Evolutionary conservation across 2,113 vertebrate species (phyloP), one percentile per base, ranked within the genome.

Genomic region (Aix galericulata): DNA sequence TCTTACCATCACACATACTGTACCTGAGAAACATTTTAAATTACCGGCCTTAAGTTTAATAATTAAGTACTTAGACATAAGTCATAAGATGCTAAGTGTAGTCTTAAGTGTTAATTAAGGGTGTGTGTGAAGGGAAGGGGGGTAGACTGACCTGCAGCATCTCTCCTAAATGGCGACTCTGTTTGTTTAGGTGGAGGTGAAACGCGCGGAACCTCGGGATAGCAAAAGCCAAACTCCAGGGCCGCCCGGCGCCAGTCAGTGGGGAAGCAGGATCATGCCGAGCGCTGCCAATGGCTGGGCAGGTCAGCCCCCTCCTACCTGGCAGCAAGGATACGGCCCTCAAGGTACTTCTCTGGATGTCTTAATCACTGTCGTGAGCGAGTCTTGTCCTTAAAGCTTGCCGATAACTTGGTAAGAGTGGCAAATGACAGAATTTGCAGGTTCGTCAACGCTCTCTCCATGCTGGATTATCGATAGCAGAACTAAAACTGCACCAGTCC

Each of bases 121-220:
- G 98, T 97, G 97, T 98, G 97, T 98, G 95, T 98, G 97, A 95
- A 95, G 98, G 98, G 98, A 91, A 98, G 97, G 97, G 98, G 97
- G 97, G 97, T 88, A 20, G 32, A 13, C 48, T 34, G 32, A 50
- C 53, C 80, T 64, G 56, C 66, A 74, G 42, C 96, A n/a, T 77
- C 95, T 72, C 95, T 93, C 95, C 98, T 98, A 93, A 98, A 95
- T 92, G 75, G 87, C 50, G 71, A 87, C 96, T 98, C 88, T 98
- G 93, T 99, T 98, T 99, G 97, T 99, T 96, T 97, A 99, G 99
- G 99, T 99, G 98, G 99, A 99, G 98, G 99, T 99, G 95, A 99
- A 99, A 94, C 99, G 99, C 15, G 99, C 99, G 0, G 99, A 99
- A 59, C 99, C 99, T 86, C 99, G 99, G 22, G 99, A 99, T 86